Evolutionary conservation across 2,888 invertebrate species (phyloP), one percentile per base, ranked within the genome.

Genomic region (Heliconius ethilla): DNA sequence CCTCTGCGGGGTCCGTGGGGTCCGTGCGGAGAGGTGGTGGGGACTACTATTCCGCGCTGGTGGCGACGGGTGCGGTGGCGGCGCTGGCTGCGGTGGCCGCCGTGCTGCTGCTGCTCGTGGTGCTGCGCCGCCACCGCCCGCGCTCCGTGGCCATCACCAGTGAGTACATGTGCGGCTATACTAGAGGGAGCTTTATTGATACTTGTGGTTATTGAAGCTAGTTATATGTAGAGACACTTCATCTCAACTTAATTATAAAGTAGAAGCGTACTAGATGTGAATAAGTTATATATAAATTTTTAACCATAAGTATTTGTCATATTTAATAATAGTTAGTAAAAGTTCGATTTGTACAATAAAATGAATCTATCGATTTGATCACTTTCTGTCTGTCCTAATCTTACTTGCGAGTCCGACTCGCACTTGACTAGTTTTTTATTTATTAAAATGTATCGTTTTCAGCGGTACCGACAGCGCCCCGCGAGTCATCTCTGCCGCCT

Each of bases 21-120:
- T 85, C 85, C 5, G 82, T 86, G 0, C 86, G 89, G 0, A 89
- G 91, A 78, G 97, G 97, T 33, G 97, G 59, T 79, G 97, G 97
- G 33, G 97, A 97, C 91, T 98, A 98, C 91, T 98, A 98, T 89
- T 97, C 97, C 65, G 97, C 98, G 10, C 92, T 98, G 85, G 98
- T 98, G 63, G 97, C 97, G 66, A 98, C 98, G 22, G 98, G 98
- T 5, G 97, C 98, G 81, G 95, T 98, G 82, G 98, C 98, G 13
- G 97, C 98, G 15, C 92, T 98, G 78, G 97, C 98, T 27, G 97
- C 98, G 81, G 95, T 98, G 84, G 97, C 97, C 40, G 97, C 98
- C 10, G 91, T 98, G 70, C 96, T 98, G 75, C 92, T 98, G 74
- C 93, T 98, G 70, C 95, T 98, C 83, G 96, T 98, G 83, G 95